A percentile compares a stretch with the other conserved stretches of the same genome.
Evolutionary conservation across 2,113 vertebrate species (phyloP).

Genomic region (Propithecus coquereli): DNA sequence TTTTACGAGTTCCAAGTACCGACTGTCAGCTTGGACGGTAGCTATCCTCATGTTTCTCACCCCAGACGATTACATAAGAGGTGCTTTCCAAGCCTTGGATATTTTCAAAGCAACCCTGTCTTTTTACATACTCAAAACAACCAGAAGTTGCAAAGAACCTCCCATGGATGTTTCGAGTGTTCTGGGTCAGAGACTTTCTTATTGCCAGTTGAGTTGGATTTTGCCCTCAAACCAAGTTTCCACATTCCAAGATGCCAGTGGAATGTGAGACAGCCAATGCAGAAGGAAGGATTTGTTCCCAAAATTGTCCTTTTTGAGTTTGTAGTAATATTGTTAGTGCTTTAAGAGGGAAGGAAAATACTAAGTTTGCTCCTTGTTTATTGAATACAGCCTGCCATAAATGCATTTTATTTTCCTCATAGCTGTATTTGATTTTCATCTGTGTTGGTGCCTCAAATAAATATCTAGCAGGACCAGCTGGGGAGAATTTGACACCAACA

Average conservation of each 20-base stretch:
- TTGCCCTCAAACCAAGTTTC: not conserved
- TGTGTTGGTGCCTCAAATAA: constrained; percentile 36
- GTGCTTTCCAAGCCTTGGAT: not conserved
- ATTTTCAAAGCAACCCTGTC: constrained; percentile 3
- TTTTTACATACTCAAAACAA: constrained; percentile 1
- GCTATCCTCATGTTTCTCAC: not conserved
- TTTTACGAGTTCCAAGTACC: not conserved
- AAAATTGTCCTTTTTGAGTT: not conserved
- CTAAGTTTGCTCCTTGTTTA: constrained; percentile 18
- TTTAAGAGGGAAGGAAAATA: constrained; percentile 6
- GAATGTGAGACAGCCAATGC: not conserved
- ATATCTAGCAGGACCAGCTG: constrained; percentile 24
- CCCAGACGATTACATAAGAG: not conserved
- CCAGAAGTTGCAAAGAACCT: not conserved
- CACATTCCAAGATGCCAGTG: not conserved
- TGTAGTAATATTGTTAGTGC: constrained; percentile 43
- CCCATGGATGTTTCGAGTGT: not conserved
- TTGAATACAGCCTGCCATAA: constrained; percentile 46
- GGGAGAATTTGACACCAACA: constrained; percentile 26
- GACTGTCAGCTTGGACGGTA: not conserved
- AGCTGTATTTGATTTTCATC: constrained; percentile 59
- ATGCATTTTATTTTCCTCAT: constrained; percentile 55
- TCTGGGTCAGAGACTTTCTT: not conserved
- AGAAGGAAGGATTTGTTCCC: not conserved
- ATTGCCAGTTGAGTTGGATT: not conserved